Percentiles rank a stretch among this genome's conserved stretches.
Evolutionary conservation across 2,797 vertebrate genomes (phyloP).

Genomic region (Acipenser ruthenus): DNA sequence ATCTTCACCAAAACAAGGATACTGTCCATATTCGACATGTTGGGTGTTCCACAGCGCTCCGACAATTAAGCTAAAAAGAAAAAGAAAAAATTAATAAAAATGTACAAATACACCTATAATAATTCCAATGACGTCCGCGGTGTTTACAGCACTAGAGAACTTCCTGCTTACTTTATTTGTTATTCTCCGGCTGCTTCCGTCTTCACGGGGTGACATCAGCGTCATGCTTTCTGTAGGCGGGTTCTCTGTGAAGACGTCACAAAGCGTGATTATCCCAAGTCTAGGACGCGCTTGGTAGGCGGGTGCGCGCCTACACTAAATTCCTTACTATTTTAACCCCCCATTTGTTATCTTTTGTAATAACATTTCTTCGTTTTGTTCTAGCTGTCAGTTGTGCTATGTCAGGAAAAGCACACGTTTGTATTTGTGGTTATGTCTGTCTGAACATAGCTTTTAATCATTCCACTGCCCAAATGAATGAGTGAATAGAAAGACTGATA

Average conservation of each 20-base stretch:
- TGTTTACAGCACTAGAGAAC: neutral
- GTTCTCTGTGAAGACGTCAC: slow-evolving; percentile 13
- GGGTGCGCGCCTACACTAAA: slow-evolving; percentile 19
- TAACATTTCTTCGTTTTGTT: slow-evolving; percentile 33
- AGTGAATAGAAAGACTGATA: too few relatives aligned
- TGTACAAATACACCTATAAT: neutral
- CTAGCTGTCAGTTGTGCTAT: slow-evolving; percentile 6
- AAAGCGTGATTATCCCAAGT: slow-evolving; percentile 26
- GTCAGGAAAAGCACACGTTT: neutral
- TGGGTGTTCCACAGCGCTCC: slow-evolving; percentile 5
- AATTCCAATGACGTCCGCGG: neutral
- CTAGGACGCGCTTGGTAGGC: slow-evolving; percentile 22
- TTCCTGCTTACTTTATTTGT: slow-evolving; percentile 26
- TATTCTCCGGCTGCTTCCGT: slow-evolving; percentile 13
- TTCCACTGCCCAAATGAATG: too few relatives aligned
- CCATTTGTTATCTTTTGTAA: slow-evolving; percentile 36
- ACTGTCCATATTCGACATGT: slow-evolving; percentile 47
- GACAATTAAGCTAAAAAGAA: neutral
- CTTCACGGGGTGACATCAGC: slow-evolving; percentile 26
- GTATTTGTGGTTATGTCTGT: neutral
- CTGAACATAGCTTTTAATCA: too few relatives aligned
- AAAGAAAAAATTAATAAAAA: neutral
- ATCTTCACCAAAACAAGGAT: slow-evolving; percentile 35
- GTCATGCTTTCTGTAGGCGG: slow-evolving; percentile 43
- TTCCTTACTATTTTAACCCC: slow-evolving; percentile 33